phyloP scores from a whole-genome alignment of 1,140 invertebrate species.

The Brachionus sp. region DNA sequence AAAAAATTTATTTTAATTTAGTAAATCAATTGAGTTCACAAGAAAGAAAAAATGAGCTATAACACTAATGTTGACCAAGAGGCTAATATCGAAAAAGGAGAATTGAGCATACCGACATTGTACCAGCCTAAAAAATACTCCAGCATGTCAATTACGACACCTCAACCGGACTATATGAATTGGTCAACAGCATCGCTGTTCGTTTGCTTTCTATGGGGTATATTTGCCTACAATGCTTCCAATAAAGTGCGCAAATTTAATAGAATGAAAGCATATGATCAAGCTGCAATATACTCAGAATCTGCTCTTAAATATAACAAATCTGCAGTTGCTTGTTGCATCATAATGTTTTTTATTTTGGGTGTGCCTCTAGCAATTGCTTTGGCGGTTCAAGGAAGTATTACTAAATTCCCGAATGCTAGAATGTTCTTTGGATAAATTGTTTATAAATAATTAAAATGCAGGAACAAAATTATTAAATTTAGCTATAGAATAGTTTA shows the following conservation, averaged over 20 bases:
- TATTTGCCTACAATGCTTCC: conserved; percentile 23
- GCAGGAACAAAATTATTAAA: neutral
- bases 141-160: neutral
- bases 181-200: conserved; percentile 38
- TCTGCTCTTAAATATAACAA: conserved; percentile 14
- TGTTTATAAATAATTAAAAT: neutral
- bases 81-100: neutral
- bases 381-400: conserved; percentile 32
- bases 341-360: neutral
- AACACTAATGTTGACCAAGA: conserved; percentile 17
- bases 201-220: conserved; percentile 35
- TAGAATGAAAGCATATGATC: conserved; percentile 32
- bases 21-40: neutral
- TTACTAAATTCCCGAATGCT: conserved; percentile 27
- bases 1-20: neutral
- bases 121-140: conserved; percentile 23
- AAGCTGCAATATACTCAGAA: conserved; percentile 25
- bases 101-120: neutral
- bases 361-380: conserved; percentile 30
- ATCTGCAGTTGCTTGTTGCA: conserved; percentile 29
- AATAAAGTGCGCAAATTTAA: conserved; percentile 44
- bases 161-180: conserved; percentile 42
- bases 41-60: conserved; percentile 10
- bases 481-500: neutral
- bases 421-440: conserved; percentile 28